Evolutionary conservation across 2,888 invertebrate species (phyloP), one percentile per base, ranked within the genome.

Genomic region (Onchidella celtica): DNA sequence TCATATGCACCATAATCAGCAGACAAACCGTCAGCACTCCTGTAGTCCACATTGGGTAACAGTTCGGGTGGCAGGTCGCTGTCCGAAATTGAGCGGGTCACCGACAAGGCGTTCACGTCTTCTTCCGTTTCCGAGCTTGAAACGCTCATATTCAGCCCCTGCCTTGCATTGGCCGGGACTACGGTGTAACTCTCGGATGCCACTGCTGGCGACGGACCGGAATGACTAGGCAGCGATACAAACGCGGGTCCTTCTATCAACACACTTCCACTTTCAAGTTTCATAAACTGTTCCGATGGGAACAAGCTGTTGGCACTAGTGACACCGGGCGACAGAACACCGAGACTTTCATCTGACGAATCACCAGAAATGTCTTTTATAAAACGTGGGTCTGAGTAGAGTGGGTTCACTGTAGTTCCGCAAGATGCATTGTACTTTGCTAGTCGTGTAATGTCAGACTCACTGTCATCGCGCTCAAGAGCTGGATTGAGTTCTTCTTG

Each of bases 401-500:
- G 36, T 0, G 76, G 74, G n/a, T 73, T 61, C 3, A 72, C 73
- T 24, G 34, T 63, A 24, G 32, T 69, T 4, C 17, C 34, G 36
- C 21, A 17, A 6, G 11, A 0, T 14, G 17, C 24, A 24, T 38
- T 59, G 32, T 29, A 61, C 17, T 70, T 61, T n/a, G 34, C 36
- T 14, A 68, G 38, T n/a, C 36, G 40, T 27, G 70, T 66, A 63
- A 57, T 61, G 57, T 66, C 76, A 47, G 40, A 27, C 29, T 40
- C 63, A 24, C 24, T 68, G 61, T 68, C 82, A 63, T 79, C 72
- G 21, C 17, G 4, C 27, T 76, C 75, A 47, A 27, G 61, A 38
- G 59, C 47, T 47, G 38, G 69, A 2, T 21, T n/a, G 0, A 34
- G 36, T 34, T 59, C 63, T 40, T 87, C 88, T 32, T 85, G 86